These are phyloP conservation scores for Muricea muricata DNA, from an alignment of 92 coral and sea anemone genomes.

Conservation along the genomic window DNA sequence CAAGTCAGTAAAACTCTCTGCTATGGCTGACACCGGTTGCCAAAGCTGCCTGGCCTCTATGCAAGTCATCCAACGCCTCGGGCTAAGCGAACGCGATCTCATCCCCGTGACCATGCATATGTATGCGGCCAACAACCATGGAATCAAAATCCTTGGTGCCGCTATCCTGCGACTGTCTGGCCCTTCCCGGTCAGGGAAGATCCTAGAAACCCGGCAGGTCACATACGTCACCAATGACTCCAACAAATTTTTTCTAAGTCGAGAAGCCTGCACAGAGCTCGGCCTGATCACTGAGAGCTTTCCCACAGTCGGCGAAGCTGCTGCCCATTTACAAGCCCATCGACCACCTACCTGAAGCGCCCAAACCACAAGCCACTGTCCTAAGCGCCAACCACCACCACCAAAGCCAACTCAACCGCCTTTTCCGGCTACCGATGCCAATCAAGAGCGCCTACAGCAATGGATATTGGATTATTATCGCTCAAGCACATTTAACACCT, in stretches of 20 bases:
- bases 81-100: not conserved
- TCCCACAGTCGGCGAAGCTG: conserved; percentile 25
- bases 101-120: conserved; percentile 29
- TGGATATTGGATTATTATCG: conserved; percentile 69
- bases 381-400: conserved; percentile 45
- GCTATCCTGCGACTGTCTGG: conserved; percentile 24
- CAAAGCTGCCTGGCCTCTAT: conserved; percentile 66
- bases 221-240: conserved; percentile 20
- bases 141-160: conserved; percentile 23
- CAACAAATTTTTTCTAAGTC: conserved; percentile 13
- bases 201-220: conserved; percentile 15
- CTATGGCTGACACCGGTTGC: conserved; percentile 77
- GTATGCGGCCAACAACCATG: conserved; percentile 39
- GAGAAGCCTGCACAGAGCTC: conserved; percentile 26
- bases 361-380: conserved; percentile 22
- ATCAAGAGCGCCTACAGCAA: conserved; percentile 47
- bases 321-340: conserved; percentile 4
- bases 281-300: conserved; percentile 19
- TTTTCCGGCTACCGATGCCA: conserved; percentile 52
- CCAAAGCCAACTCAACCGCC: conserved; percentile 56
- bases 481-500: conserved; percentile 72
- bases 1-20: conserved; percentile 46
- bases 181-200: not conserved
- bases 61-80: conserved; percentile 17
- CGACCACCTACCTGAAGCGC: not conserved